phyloP scores from a whole-genome alignment of 2,888 invertebrate species.

The Monoplex corrugatus region DNA sequence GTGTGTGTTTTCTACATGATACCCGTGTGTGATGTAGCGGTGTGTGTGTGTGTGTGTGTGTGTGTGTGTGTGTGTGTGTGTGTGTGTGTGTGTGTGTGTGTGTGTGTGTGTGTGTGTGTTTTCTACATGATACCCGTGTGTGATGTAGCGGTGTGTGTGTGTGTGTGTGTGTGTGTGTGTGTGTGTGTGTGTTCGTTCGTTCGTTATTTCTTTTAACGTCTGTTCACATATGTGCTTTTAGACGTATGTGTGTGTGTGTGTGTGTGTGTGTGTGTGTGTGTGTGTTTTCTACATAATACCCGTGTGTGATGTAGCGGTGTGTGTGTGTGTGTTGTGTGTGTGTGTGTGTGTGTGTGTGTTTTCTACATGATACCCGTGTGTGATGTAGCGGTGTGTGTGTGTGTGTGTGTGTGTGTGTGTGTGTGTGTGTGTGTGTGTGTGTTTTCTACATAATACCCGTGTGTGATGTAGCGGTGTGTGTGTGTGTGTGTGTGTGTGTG shows the following conservation, averaged over 20 bases:
- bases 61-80: constrained; percentile 2
- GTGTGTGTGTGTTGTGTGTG: neutral
- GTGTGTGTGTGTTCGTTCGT: neutral
- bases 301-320: neutral
- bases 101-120: neutral
- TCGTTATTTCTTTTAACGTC: too few relatives aligned
- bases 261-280: too few relatives aligned
- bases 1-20: too few relatives aligned
- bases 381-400: neutral
- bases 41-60: neutral
- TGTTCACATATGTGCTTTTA: too few relatives aligned
- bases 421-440: constrained; percentile 2
- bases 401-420: neutral
- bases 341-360: too few relatives aligned
- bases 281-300: too few relatives aligned
- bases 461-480: too few relatives aligned
- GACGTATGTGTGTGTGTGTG: too few relatives aligned
- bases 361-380: neutral
- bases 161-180: neutral
- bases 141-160: neutral
- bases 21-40: neutral
- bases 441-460: too few relatives aligned
- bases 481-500: constrained; percentile 13
- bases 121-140: too few relatives aligned
- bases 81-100: constrained; percentile 13